Evolutionary conservation across 2,797 vertebrate species (phyloP), one percentile per base, ranked within the genome.

Genomic region (Sebastes matsubarae): DNA sequence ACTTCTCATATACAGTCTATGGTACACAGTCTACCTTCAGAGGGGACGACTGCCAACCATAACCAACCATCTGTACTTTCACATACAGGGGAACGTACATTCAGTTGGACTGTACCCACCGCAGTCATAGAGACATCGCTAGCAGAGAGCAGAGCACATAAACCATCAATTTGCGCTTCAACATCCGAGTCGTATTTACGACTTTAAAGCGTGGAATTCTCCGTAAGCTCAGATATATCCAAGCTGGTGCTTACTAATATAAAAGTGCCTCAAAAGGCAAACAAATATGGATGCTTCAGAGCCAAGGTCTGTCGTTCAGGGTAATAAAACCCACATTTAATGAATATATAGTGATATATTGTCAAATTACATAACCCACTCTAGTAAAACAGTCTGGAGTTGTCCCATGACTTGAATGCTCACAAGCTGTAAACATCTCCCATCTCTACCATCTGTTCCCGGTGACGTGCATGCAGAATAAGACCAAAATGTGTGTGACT

Each of bases 261-360:
- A 42, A 42, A 42, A 16, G 4, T 67, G 5, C n/a, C 14, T 46
- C 18, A 57, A 32, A 58, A 29, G 24, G 36, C 6, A 66, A 67
- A 50, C 38, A 67, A 73, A 46, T 59, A n/a, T 67, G 13, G 10
- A 46, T 75, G 52, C 34, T 2, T 67, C 24, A 30, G 50, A 52
- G 50, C 30, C 8, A 57, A 18, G 3, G 32, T 36, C 54, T 3
- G 25, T 8, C 2, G 2, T 13, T n/a, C 16, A 12, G 9, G 4
- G 8, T 34, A 10, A 70, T 38, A 5, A 27, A 29, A 29, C 11
- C 54, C n/a, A 58, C 34, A 16, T 29, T 18, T 42, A 18, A 66
- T 16, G 20, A 20, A 14, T 42, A 29, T 30, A 64, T 5, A 67
- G 63, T 24, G 24, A 7, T n/a, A 14, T 54, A 20, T 20, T 38